Evolutionary conservation across 2,113 vertebrate genomes (phyloP).

Genomic region (Sander lucioperca): DNA sequence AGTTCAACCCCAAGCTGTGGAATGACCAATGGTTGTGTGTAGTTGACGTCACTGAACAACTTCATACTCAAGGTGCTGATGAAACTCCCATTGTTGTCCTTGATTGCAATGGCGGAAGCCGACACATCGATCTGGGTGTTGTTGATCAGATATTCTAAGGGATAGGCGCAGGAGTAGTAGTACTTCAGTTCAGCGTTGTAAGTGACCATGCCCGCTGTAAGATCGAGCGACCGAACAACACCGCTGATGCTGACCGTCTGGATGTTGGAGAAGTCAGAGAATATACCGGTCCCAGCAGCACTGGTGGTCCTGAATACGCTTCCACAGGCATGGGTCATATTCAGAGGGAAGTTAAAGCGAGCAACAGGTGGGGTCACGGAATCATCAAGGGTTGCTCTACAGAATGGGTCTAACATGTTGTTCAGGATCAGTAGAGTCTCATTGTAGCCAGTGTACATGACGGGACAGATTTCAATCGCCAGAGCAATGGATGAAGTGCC

Average conservation of each 20-base stretch:
- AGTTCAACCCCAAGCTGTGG: conserved; percentile 74
- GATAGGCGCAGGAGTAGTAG: conserved; percentile 84
- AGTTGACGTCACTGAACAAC: conserved; percentile 72
- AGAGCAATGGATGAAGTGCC: conserved; percentile 77
- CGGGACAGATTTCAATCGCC: conserved; percentile 79
- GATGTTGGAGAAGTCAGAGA: conserved; percentile 80
- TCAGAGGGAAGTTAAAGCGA: conserved; percentile 79
- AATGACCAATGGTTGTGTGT: conserved; percentile 57
- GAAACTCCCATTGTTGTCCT: conserved; percentile 85
- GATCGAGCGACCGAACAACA: conserved; percentile 76
- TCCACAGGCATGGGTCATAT: conserved; percentile 58
- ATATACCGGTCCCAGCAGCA: conserved; percentile 70
- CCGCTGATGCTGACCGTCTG: conserved; percentile 84
- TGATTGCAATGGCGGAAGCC: conserved; percentile 76
- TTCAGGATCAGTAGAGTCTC: conserved; percentile 83
- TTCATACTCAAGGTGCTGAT: conserved; percentile 81
- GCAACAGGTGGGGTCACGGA: conserved; percentile 74
- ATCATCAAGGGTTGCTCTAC: conserved; percentile 75
- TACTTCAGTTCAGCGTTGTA: conserved; percentile 84
- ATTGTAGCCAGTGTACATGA: conserved; percentile 84
- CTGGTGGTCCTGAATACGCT: conserved; percentile 73
- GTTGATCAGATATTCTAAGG: conserved; percentile 84
- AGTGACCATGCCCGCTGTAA: conserved; percentile 66
- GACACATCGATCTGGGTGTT: conserved; percentile 83
- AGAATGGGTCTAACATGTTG: conserved; percentile 51